Conservation (phyloP, 2,888 invertebrate genomes). For the Synanthedon tipuliformis region DNA sequence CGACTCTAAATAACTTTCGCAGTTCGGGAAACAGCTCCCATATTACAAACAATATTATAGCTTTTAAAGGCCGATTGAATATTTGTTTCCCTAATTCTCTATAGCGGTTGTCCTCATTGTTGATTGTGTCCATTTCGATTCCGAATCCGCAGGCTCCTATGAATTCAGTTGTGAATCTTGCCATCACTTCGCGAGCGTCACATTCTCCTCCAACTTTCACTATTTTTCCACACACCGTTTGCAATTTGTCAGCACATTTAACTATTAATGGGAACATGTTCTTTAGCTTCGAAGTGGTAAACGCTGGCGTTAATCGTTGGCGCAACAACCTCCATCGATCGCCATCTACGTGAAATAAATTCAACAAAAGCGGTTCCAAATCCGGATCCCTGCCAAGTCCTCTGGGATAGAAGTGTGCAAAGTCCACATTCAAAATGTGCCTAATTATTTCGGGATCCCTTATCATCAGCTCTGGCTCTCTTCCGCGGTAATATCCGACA, state of each 20-base stretch:
- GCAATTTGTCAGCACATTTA: conserved; percentile 37
- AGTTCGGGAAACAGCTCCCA: conserved; percentile 4
- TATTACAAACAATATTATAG: not conserved
- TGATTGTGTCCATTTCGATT: conserved; percentile 30
- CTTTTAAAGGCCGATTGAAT: conserved; percentile 1
- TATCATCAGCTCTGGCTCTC: conserved; percentile 34
- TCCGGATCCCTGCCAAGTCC: conserved; percentile 21
- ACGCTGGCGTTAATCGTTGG: conserved; percentile 43
- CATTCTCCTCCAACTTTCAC: conserved; percentile 18
- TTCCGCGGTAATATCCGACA: conserved; percentile 37
- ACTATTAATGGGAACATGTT: conserved; percentile 49
- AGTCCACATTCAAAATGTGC: conserved; percentile 25
- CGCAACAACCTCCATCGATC: conserved; percentile 44
- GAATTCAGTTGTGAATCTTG: conserved; percentile 39
- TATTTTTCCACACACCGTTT: conserved; percentile 11
- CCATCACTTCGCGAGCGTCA: conserved; percentile 28
- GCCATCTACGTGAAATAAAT: conserved; percentile 38
- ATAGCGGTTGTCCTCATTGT: conserved; percentile 29
- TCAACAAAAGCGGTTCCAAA: conserved; percentile 28
- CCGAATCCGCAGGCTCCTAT: conserved; percentile 44
- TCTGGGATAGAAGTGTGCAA: conserved; percentile 32
- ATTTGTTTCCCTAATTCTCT: conserved; percentile 14
- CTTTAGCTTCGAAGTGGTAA: conserved; percentile 43
- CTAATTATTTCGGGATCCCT: conserved; percentile 36
- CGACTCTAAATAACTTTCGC: not conserved